Conservation (phyloP, 2,113 vertebrate species). For the Kobus ellipsiprymnus region DNA sequence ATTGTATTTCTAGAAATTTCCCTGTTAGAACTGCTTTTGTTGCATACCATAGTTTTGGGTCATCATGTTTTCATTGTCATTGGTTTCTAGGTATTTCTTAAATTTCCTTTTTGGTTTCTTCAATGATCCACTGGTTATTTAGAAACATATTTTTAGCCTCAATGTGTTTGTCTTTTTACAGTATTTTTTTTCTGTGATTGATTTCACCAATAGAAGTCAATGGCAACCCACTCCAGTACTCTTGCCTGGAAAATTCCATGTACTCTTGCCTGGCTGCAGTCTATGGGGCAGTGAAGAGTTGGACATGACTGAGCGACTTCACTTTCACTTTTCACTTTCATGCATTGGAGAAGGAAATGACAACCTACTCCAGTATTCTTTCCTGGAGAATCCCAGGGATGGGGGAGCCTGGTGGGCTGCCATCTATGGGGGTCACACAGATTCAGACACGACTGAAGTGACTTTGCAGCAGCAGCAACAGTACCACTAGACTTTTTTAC, state of each 20-base stretch:
- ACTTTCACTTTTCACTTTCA: no score
- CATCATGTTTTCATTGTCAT: background rate
- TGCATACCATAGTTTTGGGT: background rate
- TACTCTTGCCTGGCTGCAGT: background rate
- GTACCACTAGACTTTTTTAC: background rate
- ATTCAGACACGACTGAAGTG: rapidly evolving
- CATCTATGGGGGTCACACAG: background rate
- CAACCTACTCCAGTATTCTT: no score
- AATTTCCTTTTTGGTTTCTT: background rate
- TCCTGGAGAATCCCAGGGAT: no score
- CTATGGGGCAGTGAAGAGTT: no score
- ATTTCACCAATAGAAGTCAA: background rate
- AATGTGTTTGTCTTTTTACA: background rate
- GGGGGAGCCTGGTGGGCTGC: no score
- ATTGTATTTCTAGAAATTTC: background rate
- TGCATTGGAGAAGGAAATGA: no score
- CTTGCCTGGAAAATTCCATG: background rate
- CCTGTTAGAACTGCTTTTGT: background rate
- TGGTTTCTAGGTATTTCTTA: background rate
- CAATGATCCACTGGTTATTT: background rate
- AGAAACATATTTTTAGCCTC: background rate
- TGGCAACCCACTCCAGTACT: background rate
- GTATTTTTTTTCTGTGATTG: background rate
- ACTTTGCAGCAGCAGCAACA: background rate
- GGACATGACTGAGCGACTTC: rapidly evolving